Evolutionary conservation across 2,888 invertebrate species (phyloP).

Genomic region (Notodonta ziczac): DNA sequence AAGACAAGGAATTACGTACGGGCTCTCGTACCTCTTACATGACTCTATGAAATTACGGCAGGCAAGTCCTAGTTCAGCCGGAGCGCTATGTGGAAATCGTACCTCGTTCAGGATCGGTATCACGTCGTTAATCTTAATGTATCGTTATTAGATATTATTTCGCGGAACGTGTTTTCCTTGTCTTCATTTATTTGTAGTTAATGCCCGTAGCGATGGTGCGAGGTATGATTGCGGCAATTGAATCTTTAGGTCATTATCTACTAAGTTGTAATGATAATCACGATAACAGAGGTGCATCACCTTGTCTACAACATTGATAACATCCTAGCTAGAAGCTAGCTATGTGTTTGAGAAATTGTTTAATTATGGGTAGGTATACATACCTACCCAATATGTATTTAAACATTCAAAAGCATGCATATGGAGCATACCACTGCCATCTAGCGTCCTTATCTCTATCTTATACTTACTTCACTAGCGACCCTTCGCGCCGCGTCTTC

Average conservation of each 20-base stretch:
- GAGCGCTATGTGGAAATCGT: slow-evolving; percentile 36
- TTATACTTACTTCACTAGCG: too few relatives aligned
- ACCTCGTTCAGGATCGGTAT: slow-evolving; percentile 63
- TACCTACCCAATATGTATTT: too few relatives aligned
- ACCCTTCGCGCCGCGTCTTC: too few relatives aligned
- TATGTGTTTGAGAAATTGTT: background rate
- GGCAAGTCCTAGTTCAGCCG: slow-evolving; percentile 26
- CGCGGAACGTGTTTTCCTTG: slow-evolving; percentile 65
- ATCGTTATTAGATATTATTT: slow-evolving; percentile 65
- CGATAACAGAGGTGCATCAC: background rate
- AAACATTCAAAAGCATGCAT: too few relatives aligned
- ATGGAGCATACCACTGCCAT: too few relatives aligned
- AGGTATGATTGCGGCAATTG: slow-evolving; percentile 16
- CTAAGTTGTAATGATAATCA: background rate
- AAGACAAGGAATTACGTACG: slow-evolving; percentile 65
- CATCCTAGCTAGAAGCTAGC: background rate
- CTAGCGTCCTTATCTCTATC: too few relatives aligned
- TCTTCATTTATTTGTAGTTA: slow-evolving; percentile 30
- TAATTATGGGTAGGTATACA: too few relatives aligned
- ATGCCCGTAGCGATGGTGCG: slow-evolving; percentile 28
- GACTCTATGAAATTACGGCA: slow-evolving; percentile 41
- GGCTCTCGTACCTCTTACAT: slow-evolving; percentile 49
- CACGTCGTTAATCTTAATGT: slow-evolving; percentile 61
- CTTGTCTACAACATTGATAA: background rate
- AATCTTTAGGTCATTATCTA: slow-evolving; percentile 7